Conservation (phyloP, 2,113 vertebrate genomes). For the Alexandromys fortis region DNA sequence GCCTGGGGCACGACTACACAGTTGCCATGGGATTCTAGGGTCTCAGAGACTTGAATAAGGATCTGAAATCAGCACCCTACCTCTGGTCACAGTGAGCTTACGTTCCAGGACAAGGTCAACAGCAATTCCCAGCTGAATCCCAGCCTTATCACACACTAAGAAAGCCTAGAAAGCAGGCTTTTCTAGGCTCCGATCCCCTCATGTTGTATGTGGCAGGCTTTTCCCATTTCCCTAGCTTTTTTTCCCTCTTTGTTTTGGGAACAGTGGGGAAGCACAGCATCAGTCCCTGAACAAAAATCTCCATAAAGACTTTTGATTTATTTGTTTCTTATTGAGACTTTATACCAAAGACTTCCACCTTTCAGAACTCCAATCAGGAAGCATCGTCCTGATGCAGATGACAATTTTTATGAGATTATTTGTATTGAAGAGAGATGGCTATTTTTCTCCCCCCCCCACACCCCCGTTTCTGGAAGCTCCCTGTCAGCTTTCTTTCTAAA, state of each 20-base stretch:
- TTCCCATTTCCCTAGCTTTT: not conserved
- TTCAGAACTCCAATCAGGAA: not conserved
- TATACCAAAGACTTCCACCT: not conserved
- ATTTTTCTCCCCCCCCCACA: accelerated
- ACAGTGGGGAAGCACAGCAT: not conserved
- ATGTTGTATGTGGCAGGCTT: accelerated
- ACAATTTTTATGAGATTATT: not conserved
- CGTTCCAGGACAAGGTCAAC: not conserved
- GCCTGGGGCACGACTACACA: not conserved
- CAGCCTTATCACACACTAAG: not conserved
- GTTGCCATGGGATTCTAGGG: not conserved
- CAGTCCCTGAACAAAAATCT: not conserved
- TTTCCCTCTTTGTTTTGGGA: not conserved
- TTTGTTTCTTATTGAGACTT: not conserved
- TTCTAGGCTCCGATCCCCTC: not conserved
- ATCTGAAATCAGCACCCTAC: not conserved
- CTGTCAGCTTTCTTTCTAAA: not conserved
- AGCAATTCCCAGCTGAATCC: not conserved
- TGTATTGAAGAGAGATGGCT: not conserved
- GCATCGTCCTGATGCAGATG: not conserved
- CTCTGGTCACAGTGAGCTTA: not conserved
- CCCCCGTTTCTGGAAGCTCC: not conserved
- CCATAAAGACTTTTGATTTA: not conserved
- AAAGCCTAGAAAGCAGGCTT: not conserved
- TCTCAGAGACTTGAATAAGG: not conserved